phyloP scores from a whole-genome alignment of 2,113 vertebrate genomes.

The Corythornis madagascariensis region DNA sequence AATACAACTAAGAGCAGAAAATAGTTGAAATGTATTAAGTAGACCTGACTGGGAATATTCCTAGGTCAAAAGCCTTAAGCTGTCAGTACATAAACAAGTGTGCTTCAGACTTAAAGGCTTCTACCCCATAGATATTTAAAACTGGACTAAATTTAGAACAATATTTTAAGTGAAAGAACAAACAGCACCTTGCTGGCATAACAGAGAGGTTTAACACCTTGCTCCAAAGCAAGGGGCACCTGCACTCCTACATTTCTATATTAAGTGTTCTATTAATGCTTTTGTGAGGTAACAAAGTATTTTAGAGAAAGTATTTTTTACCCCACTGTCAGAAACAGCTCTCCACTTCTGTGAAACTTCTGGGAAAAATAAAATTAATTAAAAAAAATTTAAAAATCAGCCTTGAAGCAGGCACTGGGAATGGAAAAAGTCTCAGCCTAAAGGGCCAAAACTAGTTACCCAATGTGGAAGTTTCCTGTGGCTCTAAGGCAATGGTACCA shows the following conservation, averaged over 20 bases:
- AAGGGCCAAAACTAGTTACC: neutral
- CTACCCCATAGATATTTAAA: neutral
- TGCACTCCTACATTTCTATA: neutral
- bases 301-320: neutral
- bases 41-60: neutral
- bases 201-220: neutral
- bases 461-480: neutral
- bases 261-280: neutral
- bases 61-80: neutral
- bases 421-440: neutral
- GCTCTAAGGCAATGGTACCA: neutral
- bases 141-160: neutral
- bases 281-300: neutral
- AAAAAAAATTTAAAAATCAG: neutral
- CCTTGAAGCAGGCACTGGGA: neutral
- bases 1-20: neutral
- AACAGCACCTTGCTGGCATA: neutral
- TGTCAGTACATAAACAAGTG: neutral
- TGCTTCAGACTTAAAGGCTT: neutral
- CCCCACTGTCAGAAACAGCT: neutral
- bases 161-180: neutral
- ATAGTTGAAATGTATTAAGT: neutral
- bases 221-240: neutral
- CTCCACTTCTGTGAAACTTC: neutral
- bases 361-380: neutral